phyloP scores from a whole-genome alignment of 2,797 vertebrate species.

The Eulemur mongoz region DNA sequence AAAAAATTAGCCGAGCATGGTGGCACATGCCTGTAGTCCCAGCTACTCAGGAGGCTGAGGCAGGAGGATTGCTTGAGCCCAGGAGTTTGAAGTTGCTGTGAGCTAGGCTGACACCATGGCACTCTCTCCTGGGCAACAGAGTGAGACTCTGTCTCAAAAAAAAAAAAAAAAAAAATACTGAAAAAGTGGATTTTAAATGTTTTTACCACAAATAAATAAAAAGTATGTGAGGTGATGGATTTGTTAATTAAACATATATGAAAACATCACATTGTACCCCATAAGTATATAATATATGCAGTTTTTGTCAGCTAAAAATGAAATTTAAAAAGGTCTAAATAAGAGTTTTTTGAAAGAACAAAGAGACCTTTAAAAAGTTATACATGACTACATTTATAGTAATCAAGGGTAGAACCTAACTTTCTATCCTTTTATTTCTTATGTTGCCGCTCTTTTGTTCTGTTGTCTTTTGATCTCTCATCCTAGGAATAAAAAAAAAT shows the following conservation, averaged over 20 bases:
- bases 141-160: too few relatives aligned
- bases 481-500: not conserved
- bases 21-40: too few relatives aligned
- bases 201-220: not conserved
- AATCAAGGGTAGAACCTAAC: not conserved
- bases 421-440: not conserved
- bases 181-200: not conserved
- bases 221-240: not conserved
- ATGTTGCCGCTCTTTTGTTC: not conserved
- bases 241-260: not conserved
- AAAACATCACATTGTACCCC: not conserved
- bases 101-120: too few relatives aligned
- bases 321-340: not conserved
- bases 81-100: too few relatives aligned
- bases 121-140: too few relatives aligned
- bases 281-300: not conserved
- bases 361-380: not conserved
- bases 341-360: not conserved
- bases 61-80: too few relatives aligned
- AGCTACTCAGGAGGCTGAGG: too few relatives aligned
- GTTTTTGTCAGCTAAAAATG: not conserved
- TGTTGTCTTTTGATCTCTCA: not conserved
- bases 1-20: too few relatives aligned
- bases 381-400: not conserved
- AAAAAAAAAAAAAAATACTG: too few relatives aligned